A percentile compares a stretch with the other conserved stretches of the same genome.
These are phyloP conservation scores for Anagrus nilaparvatae DNA, from an alignment of 1,140 invertebrate genomes.

Conservation along the genomic window DNA sequence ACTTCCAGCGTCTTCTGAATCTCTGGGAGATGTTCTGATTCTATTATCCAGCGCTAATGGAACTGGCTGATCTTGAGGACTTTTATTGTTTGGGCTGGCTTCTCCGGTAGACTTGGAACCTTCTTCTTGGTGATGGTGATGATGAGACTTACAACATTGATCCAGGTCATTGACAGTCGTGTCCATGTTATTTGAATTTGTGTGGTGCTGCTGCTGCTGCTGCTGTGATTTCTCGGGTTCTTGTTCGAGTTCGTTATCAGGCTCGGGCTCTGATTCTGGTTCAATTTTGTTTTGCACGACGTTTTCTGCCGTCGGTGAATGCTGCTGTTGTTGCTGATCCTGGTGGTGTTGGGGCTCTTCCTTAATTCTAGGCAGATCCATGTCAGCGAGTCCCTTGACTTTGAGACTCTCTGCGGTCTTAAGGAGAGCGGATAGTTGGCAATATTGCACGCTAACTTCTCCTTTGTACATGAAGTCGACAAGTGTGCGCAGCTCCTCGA, in stretches of 20 bases:
- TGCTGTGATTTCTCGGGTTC: neutral
- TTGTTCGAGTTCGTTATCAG: conserved; percentile 3
- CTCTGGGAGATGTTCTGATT: no score
- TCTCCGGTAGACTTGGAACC: conserved; percentile 20
- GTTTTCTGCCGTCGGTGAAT: conserved; percentile 2
- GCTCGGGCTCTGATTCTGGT: no score
- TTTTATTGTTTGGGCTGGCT: conserved; percentile 12
- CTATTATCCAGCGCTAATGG: no score
- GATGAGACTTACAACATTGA: neutral
- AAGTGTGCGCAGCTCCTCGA: conserved; percentile 78
- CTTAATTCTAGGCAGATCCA: conserved; percentile 74
- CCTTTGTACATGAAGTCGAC: conserved; percentile 96
- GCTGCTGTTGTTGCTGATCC: conserved; percentile 23
- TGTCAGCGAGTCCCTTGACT: conserved; percentile 83
- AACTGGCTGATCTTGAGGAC: no score
- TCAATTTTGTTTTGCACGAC: neutral
- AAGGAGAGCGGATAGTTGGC: conserved; percentile 78
- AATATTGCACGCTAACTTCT: conserved; percentile 88
- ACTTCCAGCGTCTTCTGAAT: conserved; percentile 35
- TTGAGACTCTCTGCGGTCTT: conserved; percentile 89
- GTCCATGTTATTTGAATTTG: neutral
- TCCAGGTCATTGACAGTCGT: neutral
- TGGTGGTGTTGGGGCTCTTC: conserved; percentile 22
- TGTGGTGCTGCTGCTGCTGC: conserved; percentile 10
- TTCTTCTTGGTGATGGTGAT: conserved; percentile 17